These are phyloP conservation scores for Harpegnathos saltator DNA, from an alignment of 1,140 invertebrate genomes.

Conservation along the genomic window DNA sequence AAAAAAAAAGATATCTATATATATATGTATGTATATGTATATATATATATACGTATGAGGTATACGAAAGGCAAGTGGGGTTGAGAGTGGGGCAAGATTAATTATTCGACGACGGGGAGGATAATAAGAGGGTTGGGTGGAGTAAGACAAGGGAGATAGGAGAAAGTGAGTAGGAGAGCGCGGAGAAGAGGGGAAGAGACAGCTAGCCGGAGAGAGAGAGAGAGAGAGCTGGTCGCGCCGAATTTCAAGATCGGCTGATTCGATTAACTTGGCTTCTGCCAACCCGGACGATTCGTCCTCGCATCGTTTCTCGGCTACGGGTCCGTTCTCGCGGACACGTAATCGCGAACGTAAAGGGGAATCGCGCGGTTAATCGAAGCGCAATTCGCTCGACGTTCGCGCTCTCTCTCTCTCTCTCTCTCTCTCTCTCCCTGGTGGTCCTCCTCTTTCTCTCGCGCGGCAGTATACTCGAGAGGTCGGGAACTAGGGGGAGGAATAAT, in stretches of 20 bases:
- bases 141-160: neutral
- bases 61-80: slow-evolving; percentile 64
- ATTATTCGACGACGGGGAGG: slow-evolving; percentile 45
- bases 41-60: slow-evolving; percentile 69
- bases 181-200: neutral
- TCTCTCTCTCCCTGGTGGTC: too few relatives aligned
- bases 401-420: too few relatives aligned
- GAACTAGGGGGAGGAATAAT: slow-evolving; percentile 14
- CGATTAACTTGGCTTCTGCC: slow-evolving; percentile 36
- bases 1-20: slow-evolving; percentile 71
- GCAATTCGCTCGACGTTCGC: too few relatives aligned
- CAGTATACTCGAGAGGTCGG: neutral
- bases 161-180: slow-evolving; percentile 39
- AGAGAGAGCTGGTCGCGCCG: neutral
- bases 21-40: slow-evolving; percentile 62
- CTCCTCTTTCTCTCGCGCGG: too few relatives aligned
- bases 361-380: too few relatives aligned
- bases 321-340: too few relatives aligned
- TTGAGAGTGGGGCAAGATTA: too few relatives aligned
- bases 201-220: neutral
- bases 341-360: too few relatives aligned
- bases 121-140: slow-evolving; percentile 9
- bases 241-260: slow-evolving; percentile 31
- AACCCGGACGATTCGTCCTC: neutral
- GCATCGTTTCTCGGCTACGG: slow-evolving; percentile 8